Percentiles rank a stretch among this genome's conserved stretches.
Evolutionary conservation across 2,797 vertebrate genomes (phyloP).

Genomic region (Brachymystax lenok): DNA sequence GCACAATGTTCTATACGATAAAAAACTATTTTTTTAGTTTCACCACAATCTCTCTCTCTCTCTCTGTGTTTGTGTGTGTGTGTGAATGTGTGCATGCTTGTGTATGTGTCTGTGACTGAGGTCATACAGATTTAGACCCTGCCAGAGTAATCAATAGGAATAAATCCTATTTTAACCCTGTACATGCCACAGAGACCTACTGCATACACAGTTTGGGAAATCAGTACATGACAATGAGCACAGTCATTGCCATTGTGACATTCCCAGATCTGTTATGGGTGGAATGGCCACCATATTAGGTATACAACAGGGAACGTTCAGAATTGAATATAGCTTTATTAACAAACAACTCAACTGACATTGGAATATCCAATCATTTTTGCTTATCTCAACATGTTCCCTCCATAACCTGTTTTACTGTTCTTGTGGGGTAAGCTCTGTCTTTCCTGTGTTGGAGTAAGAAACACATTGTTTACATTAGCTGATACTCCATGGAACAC

Average conservation of each 20-base stretch:
- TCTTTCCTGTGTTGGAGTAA: not conserved
- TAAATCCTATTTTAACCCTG: not conserved
- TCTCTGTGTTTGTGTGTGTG: not conserved
- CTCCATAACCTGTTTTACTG: not conserved
- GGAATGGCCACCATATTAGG: too few relatives aligned
- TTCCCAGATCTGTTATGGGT: too few relatives aligned
- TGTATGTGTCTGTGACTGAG: not conserved
- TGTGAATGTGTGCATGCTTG: not conserved
- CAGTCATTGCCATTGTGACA: too few relatives aligned
- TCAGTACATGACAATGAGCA: too few relatives aligned
- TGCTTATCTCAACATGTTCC: not conserved
- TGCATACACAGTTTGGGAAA: too few relatives aligned
- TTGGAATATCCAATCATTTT: not conserved
- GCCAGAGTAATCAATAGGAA: not conserved
- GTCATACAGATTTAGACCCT: not conserved
- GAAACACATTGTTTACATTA: not conserved
- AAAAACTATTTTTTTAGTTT: too few relatives aligned
- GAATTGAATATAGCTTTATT: too few relatives aligned
- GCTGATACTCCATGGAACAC: not conserved
- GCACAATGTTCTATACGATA: too few relatives aligned
- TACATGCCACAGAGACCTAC: not conserved
- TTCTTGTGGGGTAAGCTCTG: not conserved
- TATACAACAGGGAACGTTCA: too few relatives aligned
- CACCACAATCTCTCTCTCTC: too few relatives aligned
- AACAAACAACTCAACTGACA: too few relatives aligned